phyloP scores from a whole-genome alignment of 2,113 vertebrate species.

The Varanus komodoensis region DNA sequence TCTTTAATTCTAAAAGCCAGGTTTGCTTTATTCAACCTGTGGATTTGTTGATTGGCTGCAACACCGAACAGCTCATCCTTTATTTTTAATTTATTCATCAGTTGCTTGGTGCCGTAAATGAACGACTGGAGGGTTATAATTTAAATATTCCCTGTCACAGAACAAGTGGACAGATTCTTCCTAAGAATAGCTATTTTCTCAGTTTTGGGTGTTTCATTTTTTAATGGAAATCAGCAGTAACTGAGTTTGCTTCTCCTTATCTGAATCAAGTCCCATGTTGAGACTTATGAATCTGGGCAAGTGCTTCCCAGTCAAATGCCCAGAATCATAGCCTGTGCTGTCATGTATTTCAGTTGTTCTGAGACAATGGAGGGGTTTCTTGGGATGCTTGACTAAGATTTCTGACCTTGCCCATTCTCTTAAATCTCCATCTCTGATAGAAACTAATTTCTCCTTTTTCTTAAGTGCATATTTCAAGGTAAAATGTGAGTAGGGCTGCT shows the following conservation, averaged over 20 bases:
- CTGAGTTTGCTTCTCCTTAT: not conserved
- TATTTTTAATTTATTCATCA: constrained; percentile 58
- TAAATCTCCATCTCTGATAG: not conserved
- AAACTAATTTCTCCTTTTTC: not conserved
- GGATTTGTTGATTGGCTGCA: constrained; percentile 37
- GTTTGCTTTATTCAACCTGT: constrained; percentile 23
- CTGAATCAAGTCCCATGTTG: not conserved
- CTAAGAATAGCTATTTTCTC: constrained; percentile 54
- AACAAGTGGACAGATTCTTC: constrained; percentile 43
- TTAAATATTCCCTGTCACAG: constrained; percentile 52
- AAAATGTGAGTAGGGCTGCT: not conserved
- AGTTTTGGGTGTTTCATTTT: not conserved
- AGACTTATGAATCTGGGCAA: not conserved
- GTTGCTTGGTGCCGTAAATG: constrained; percentile 43
- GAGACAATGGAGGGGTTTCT: not conserved
- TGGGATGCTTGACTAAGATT: not conserved
- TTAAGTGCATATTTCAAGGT: not conserved
- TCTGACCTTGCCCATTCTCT: not conserved
- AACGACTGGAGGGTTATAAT: constrained; percentile 55
- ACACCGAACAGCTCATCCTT: constrained; percentile 28
- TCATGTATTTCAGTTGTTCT: not conserved
- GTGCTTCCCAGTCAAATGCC: not conserved
- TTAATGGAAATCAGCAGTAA: not conserved
- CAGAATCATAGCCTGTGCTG: not conserved
- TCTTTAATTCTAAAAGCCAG: constrained; percentile 34